Percentiles rank a stretch among this genome's conserved stretches.
These are phyloP conservation scores for Sula dactylatra DNA, from an alignment of 2,113 vertebrate species.

Conservation along the genomic window DNA sequence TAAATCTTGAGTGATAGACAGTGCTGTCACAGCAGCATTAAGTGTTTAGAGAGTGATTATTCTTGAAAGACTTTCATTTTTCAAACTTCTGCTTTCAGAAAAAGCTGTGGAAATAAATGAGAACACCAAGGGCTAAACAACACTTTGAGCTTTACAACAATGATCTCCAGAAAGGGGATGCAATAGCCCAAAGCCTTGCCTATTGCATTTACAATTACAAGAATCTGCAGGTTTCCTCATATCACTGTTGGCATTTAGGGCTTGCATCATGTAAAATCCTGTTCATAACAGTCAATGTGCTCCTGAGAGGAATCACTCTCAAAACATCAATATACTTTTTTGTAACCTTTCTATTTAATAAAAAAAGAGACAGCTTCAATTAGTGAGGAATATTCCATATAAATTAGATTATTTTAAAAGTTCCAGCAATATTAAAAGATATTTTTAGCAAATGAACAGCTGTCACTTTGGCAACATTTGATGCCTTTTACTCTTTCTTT, in stretches of 20 bases:
- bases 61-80: slow-evolving; percentile 73
- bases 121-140: slow-evolving; percentile 62
- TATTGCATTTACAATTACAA: slow-evolving; percentile 42
- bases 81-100: slow-evolving; percentile 61
- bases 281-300: slow-evolving; percentile 68
- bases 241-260: slow-evolving; percentile 34
- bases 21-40: slow-evolving; percentile 77
- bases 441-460: slow-evolving; percentile 75
- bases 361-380: slow-evolving; percentile 80
- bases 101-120: slow-evolving; percentile 59
- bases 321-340: slow-evolving; percentile 72
- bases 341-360: slow-evolving; percentile 79
- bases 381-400: slow-evolving; percentile 73
- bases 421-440: slow-evolving; percentile 70
- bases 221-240: slow-evolving; percentile 24
- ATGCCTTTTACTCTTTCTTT: background rate
- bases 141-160: slow-evolving; percentile 34
- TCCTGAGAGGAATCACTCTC: slow-evolving; percentile 70
- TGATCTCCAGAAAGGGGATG: slow-evolving; percentile 45
- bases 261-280: slow-evolving; percentile 59
- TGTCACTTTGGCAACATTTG: slow-evolving; percentile 49
- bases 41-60: slow-evolving; percentile 78
- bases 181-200: slow-evolving; percentile 37
- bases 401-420: slow-evolving; percentile 79
- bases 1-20: slow-evolving; percentile 80